These are phyloP conservation scores for Heteronetta atricapilla DNA, from an alignment of 2,113 vertebrate species.

Conservation along the genomic window DNA sequence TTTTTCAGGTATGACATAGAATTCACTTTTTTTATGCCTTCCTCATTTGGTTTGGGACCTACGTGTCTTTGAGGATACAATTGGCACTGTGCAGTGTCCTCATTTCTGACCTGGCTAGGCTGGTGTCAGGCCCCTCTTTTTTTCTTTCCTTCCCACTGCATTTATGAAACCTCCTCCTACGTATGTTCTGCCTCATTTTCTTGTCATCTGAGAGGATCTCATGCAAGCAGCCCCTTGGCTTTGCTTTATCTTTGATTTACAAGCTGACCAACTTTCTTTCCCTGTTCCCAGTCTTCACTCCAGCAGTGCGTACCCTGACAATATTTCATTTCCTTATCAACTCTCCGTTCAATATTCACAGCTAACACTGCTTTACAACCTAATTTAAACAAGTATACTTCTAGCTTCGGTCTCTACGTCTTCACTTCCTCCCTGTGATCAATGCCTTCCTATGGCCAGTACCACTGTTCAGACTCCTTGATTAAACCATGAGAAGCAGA, in stretches of 20 bases:
- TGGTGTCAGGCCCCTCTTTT: neutral
- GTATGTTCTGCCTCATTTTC: neutral
- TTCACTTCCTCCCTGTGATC: neutral
- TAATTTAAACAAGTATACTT: neutral
- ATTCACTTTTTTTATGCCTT: neutral
- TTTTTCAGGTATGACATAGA: neutral
- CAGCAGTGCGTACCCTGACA: neutral
- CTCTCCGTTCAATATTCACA: neutral
- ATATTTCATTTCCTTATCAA: neutral
- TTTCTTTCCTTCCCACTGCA: neutral
- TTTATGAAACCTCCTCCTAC: neutral
- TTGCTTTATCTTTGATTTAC: neutral
- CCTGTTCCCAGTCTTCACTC: neutral
- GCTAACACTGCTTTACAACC: neutral
- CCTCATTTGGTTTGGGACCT: neutral
- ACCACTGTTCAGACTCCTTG: neutral
- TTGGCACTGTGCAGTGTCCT: neutral
- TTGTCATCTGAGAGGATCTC: neutral
- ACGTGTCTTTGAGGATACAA: neutral
- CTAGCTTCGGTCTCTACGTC: neutral
- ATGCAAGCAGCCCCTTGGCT: neutral
- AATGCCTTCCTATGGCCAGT: neutral
- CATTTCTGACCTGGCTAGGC: neutral
- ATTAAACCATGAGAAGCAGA: neutral
- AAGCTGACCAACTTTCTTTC: neutral